These are phyloP conservation scores for Philonicus albiceps DNA, from an alignment of 2,888 invertebrate species.

Conservation along the genomic window DNA sequence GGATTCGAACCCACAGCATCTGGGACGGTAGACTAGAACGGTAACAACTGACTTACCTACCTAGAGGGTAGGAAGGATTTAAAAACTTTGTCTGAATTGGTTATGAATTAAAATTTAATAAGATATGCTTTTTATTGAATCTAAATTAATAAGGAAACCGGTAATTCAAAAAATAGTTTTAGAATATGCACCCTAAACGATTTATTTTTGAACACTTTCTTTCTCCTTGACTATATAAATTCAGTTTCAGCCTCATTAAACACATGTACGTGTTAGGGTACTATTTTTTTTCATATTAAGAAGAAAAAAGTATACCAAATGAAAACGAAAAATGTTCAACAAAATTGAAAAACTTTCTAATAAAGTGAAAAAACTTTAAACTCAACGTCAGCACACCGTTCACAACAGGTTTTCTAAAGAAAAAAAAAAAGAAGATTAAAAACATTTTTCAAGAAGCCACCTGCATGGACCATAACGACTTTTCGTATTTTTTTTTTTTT, in stretches of 20 bases:
- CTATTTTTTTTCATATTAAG: neutral
- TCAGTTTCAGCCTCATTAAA: neutral
- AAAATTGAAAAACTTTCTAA: neutral
- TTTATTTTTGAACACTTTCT: neutral
- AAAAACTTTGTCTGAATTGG: too few relatives aligned
- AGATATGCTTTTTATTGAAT: neutral
- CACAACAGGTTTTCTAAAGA: neutral
- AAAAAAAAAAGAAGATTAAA: neutral
- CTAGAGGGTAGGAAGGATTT: too few relatives aligned
- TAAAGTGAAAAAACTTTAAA: neutral
- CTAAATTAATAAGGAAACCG: neutral
- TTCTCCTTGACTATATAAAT: neutral
- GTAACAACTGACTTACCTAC: too few relatives aligned
- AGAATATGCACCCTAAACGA: too few relatives aligned
- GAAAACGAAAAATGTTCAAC: neutral
- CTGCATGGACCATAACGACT: neutral
- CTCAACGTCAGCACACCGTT: neutral
- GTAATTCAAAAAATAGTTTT: too few relatives aligned
- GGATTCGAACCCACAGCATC: too few relatives aligned
- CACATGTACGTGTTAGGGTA: neutral
- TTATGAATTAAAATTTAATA: too few relatives aligned
- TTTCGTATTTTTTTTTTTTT: neutral
- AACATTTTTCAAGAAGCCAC: neutral
- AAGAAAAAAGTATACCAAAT: neutral
- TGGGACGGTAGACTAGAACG: too few relatives aligned